Base-by-base conservation (phyloP, 2,797 vertebrate genomes). In the Sphenopsis melanotis region DNA sequence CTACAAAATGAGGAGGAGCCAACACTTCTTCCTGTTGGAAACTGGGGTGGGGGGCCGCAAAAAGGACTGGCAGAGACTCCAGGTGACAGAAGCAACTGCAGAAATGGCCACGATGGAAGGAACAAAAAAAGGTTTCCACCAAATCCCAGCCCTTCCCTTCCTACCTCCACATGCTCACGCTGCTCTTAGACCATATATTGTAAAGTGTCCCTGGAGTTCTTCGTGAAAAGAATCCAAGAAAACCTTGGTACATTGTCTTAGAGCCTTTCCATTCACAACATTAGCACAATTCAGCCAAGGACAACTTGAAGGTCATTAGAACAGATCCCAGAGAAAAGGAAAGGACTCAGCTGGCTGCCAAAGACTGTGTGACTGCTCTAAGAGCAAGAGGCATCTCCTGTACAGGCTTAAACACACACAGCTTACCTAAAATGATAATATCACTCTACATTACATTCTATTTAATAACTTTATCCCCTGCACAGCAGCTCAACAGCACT, bases 91-190 rank as follows among this genome's bases (percentile, higher is more conserved):
- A 46, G n/a, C 27, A 68, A 34, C 39, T 60, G n/a, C 66, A 65
- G 47, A 86, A 93, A 47, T 0, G 1, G 39, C 46, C 32, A 55
- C 0, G 0, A 61, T 3, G 6, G 36, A 76, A 66, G 42, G 29
- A 57, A 69, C 9, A 39, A 53, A 32, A 26, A 26, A 30, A 42
- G 9, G 5, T 47, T 80, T 61, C 36, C 50, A 37, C 13, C 16
- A 37, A 93, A 60, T 27, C 27, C 15, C 65, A 83, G 50, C 34
- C 36, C 30, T 59, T 82, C 69, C 53, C 32, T 37, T 80, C 57
- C 57, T 24, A 44, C 37, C 49, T 70, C 60, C 52, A n/a, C 0
- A 0, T 34, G 42, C 13, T 56, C 0, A 0, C n/a, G 42, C 13
- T 56, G 27, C 22, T 69, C 81, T 46, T 29, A 55, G 6, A 41